Evolutionary conservation across 2,113 vertebrate species (phyloP).

Genomic region (Platysternon megacephalum): DNA sequence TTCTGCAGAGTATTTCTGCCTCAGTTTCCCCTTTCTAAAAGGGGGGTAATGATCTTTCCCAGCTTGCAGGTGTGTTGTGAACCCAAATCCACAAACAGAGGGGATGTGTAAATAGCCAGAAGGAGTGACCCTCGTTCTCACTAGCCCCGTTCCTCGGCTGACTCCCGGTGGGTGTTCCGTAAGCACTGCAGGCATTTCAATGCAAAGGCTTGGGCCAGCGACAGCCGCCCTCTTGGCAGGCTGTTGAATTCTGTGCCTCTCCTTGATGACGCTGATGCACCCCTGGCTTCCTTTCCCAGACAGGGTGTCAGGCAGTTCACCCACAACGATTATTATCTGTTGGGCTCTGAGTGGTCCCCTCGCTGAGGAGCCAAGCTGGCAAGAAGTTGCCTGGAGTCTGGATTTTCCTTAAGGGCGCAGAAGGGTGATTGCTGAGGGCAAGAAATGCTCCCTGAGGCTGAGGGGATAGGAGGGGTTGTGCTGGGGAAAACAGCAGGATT

Average conservation of each 20-base stretch:
- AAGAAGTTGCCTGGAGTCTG: not conserved
- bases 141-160: not conserved
- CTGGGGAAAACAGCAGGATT: not conserved
- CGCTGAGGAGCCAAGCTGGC: not conserved
- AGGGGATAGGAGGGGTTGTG: not conserved
- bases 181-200: too few species aligned
- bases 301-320: not conserved
- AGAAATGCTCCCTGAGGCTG: not conserved
- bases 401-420: not conserved
- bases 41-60: not conserved
- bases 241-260: not conserved
- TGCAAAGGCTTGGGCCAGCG: not conserved
- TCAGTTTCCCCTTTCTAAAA: not conserved
- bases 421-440: not conserved
- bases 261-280: not conserved
- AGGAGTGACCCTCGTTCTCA: not conserved
- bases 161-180: not conserved
- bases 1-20: not conserved
- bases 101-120: not conserved
- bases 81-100: not conserved
- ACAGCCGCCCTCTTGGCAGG: not conserved
- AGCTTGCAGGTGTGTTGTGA: not conserved
- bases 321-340: not conserved
- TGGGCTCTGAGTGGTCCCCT: not conserved
- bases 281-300: not conserved